Percentiles rank a stretch among this genome's conserved stretches.
phyloP scores from a whole-genome alignment of 2,888 invertebrate species.

The Acleris laterana region DNA sequence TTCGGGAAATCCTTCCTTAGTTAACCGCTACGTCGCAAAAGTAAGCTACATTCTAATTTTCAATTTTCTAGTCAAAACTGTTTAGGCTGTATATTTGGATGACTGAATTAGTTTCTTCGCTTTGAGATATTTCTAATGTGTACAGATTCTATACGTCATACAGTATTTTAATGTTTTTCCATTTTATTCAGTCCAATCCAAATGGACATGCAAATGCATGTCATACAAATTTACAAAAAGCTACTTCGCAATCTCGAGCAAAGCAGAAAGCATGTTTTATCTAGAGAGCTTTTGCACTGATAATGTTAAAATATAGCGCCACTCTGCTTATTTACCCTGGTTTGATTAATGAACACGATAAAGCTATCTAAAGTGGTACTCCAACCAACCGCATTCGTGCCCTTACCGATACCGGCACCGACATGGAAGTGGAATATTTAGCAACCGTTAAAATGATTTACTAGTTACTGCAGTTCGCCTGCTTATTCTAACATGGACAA shows the following conservation, averaged over 20 bases:
- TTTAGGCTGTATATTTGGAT: too few species aligned
- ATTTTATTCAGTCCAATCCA: background rate
- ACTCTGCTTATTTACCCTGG: conserved; percentile 18
- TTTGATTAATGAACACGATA: conserved; percentile 23
- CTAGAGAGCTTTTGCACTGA: conserved; percentile 32
- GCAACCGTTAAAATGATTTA: conserved; percentile 9
- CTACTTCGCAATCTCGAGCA: background rate
- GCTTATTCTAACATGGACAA: conserved; percentile 7
- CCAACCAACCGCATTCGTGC: conserved; percentile 13
- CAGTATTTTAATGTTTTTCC: background rate
- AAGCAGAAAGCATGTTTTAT: conserved; percentile 22
- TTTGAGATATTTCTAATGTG: background rate
- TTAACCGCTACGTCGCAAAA: too few species aligned
- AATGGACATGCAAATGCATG: background rate
- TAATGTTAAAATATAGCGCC: conserved; percentile 25
- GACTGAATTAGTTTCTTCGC: too few species aligned
- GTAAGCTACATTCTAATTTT: too few species aligned
- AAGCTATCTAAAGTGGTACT: conserved; percentile 30
- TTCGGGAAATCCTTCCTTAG: too few species aligned
- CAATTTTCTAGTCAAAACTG: too few species aligned
- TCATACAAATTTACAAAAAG: background rate
- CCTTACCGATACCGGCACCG: conserved; percentile 7
- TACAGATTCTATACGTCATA: background rate
- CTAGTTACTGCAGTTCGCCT: background rate
- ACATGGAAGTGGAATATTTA: conserved; percentile 19